Conservation (phyloP, 2,113 vertebrate species). For the Cynopterus brachyotis region DNA sequence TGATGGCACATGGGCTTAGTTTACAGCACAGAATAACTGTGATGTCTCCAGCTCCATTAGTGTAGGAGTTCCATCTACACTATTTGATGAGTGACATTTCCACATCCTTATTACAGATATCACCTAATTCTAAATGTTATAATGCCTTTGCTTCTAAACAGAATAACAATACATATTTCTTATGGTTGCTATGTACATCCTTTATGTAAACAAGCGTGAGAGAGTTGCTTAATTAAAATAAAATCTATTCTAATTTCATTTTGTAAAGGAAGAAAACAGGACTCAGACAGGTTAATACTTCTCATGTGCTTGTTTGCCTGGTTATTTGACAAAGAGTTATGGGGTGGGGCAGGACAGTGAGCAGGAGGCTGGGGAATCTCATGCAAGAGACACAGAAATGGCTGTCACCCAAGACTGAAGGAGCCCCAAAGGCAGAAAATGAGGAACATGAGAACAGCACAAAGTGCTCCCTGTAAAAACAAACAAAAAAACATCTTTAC, state of each 20-base stretch:
- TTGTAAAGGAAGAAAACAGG: conserved; percentile 10
- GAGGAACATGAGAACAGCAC: background rate
- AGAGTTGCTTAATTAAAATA: background rate
- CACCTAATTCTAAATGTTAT: background rate
- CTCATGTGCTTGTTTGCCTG: background rate
- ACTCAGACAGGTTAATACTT: background rate
- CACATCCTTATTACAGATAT: background rate
- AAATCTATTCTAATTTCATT: background rate
- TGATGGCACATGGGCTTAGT: background rate
- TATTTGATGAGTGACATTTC: background rate
- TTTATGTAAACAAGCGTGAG: background rate
- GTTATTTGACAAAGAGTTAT: background rate
- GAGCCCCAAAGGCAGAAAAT: background rate
- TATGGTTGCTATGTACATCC: background rate
- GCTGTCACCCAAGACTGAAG: background rate
- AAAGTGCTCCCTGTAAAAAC: background rate
- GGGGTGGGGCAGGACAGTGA: background rate
- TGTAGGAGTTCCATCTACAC: background rate
- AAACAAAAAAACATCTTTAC: background rate
- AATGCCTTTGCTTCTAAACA: background rate
- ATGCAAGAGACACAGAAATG: background rate
- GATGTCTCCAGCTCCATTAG: background rate
- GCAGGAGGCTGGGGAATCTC: background rate
- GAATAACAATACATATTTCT: background rate
- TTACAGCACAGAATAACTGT: rapidly evolving